These are phyloP conservation scores for Excalfactoria chinensis DNA, from an alignment of 2,113 vertebrate genomes.

Conservation along the genomic window DNA sequence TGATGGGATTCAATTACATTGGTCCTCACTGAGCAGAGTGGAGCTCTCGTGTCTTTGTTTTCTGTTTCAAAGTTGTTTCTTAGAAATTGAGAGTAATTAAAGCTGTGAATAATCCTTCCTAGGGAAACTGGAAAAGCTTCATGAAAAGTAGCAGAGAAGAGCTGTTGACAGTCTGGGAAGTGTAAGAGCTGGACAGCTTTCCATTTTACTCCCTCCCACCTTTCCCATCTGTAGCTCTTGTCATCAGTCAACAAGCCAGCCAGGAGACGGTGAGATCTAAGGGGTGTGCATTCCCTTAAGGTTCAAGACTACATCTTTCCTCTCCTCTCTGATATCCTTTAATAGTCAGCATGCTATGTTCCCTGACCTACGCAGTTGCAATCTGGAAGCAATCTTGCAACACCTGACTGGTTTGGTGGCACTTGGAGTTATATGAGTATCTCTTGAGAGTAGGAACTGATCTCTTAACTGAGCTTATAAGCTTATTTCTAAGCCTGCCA, in stretches of 20 bases:
- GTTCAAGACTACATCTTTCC: slow-evolving; percentile 9
- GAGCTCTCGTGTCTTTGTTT: not conserved
- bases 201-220: slow-evolving; percentile 66
- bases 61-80: not conserved
- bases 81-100: slow-evolving; percentile 33
- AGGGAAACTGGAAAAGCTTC: not conserved
- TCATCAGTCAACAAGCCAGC: slow-evolving; percentile 44
- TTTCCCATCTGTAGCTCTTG: slow-evolving; percentile 65
- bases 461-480: not conserved
- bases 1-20: not conserved
- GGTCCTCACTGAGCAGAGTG: not conserved
- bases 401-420: not conserved
- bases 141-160: slow-evolving; percentile 14
- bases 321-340: not conserved
- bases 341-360: not conserved
- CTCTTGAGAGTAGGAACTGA: not conserved
- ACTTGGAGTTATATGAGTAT: not conserved
- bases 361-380: not conserved
- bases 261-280: not conserved
- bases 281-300: not conserved
- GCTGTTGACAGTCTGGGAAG: slow-evolving; percentile 57
- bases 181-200: slow-evolving; percentile 52
- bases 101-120: slow-evolving; percentile 13
- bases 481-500: slow-evolving; percentile 31
- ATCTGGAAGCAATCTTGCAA: slow-evolving; percentile 1